phyloP scores from a whole-genome alignment of 2,888 invertebrate genomes.

The Tetrapedia diversipes region DNA sequence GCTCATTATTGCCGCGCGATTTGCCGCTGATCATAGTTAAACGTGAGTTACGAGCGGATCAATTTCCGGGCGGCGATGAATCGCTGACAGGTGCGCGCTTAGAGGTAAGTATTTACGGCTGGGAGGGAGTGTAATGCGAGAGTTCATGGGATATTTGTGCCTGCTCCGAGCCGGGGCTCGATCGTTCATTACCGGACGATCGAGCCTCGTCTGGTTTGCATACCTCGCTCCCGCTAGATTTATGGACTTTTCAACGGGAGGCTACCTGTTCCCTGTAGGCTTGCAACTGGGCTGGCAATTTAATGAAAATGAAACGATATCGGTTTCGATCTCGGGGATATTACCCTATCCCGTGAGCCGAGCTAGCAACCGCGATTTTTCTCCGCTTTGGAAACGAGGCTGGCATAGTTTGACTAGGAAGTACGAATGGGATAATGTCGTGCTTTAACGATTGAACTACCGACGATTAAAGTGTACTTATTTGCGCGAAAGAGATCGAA shows the following conservation, averaged over 20 bases:
- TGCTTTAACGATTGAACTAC: too few species aligned
- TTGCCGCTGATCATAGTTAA: slow-evolving; percentile 74
- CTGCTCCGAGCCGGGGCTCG: slow-evolving; percentile 31
- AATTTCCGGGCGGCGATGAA: slow-evolving; percentile 74
- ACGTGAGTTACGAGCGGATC: slow-evolving; percentile 75
- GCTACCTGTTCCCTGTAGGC: neutral
- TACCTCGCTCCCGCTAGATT: slow-evolving; percentile 26
- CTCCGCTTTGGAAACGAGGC: too few species aligned
- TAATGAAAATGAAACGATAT: slow-evolving; percentile 9
- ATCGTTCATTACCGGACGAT: slow-evolving; percentile 38
- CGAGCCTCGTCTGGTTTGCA: slow-evolving; percentile 44
- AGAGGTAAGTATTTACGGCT: slow-evolving; percentile 47
- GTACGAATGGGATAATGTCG: too few species aligned
- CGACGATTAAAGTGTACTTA: too few species aligned
- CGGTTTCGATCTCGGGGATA: neutral
- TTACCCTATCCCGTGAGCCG: too few species aligned
- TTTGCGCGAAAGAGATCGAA: too few species aligned
- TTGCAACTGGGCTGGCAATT: slow-evolving; percentile 1
- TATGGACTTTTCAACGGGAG: neutral
- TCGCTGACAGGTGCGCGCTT: slow-evolving; percentile 59
- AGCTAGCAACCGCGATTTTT: too few species aligned
- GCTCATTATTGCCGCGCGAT: slow-evolving; percentile 79
- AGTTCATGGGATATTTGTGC: slow-evolving; percentile 61
- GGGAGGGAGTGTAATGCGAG: slow-evolving; percentile 39
- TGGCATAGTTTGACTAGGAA: too few species aligned